Conservation (phyloP, 2,113 vertebrate species). For the Phoenicopterus ruber region DNA sequence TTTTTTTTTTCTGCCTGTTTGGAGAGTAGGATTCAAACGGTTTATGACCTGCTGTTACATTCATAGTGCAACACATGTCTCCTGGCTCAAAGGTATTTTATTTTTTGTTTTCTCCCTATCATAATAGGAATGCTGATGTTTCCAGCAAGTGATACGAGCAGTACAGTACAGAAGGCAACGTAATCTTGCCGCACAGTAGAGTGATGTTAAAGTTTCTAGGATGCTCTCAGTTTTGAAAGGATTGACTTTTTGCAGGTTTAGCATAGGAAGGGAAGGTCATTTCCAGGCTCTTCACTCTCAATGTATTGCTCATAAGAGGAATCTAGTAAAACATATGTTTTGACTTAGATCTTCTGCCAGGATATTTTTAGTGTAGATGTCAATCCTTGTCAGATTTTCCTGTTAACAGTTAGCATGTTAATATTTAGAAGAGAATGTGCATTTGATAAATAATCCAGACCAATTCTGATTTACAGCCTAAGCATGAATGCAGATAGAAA, state of each 20-base stretch:
- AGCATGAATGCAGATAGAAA: rapidly evolving
- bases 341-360: neutral
- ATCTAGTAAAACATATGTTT: neutral
- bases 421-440: neutral
- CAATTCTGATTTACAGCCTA: neutral
- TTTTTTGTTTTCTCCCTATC: neutral
- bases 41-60: neutral
- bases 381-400: neutral
- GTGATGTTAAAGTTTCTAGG: neutral
- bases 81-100: neutral
- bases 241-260: neutral
- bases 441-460: neutral
- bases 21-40: neutral
- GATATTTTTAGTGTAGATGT: neutral
- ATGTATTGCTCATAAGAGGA: neutral
- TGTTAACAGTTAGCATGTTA: neutral
- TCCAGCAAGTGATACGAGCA: neutral
- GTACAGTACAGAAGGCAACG: neutral
- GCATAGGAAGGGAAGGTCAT: neutral
- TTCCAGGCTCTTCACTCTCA: neutral
- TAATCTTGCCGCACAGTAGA: neutral
- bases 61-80: neutral
- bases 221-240: neutral
- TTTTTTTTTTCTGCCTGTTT: neutral
- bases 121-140: neutral